Conservation (phyloP, 2,113 vertebrate species). For the Psilopsiagon aymara region DNA sequence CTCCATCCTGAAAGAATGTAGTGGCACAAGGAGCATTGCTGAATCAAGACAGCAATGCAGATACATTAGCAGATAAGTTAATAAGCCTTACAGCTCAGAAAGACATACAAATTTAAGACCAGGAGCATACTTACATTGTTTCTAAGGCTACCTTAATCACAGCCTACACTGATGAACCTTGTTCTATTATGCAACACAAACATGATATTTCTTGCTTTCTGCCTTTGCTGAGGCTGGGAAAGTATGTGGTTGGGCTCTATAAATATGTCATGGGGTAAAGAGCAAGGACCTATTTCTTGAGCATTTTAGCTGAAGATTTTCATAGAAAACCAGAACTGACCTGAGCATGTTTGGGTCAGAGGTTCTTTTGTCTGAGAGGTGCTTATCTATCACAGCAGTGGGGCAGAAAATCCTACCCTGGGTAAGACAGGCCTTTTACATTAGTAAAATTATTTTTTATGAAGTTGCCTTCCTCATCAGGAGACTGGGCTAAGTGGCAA, state of each 20-base stretch:
- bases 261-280: neutral
- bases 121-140: neutral
- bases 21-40: fast-evolving
- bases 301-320: neutral
- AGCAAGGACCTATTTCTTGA: neutral
- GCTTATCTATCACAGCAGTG: neutral
- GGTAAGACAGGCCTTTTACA: neutral
- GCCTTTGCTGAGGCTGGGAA: neutral
- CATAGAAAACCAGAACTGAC: neutral
- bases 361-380: neutral
- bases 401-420: neutral
- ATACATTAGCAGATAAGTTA: neutral
- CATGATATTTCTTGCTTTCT: neutral
- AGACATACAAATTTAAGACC: neutral
- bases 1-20: neutral
- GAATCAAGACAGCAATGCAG: neutral
- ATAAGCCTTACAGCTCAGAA: neutral
- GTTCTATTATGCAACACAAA: neutral
- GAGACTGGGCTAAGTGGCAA: neutral
- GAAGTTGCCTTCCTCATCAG: neutral
- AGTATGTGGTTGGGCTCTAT: neutral
- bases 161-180: neutral
- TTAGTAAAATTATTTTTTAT: neutral
- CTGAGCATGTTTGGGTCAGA: neutral
- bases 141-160: neutral